Conservation (phyloP, 1,140 invertebrate genomes). For the Zaprionus capensis region DNA sequence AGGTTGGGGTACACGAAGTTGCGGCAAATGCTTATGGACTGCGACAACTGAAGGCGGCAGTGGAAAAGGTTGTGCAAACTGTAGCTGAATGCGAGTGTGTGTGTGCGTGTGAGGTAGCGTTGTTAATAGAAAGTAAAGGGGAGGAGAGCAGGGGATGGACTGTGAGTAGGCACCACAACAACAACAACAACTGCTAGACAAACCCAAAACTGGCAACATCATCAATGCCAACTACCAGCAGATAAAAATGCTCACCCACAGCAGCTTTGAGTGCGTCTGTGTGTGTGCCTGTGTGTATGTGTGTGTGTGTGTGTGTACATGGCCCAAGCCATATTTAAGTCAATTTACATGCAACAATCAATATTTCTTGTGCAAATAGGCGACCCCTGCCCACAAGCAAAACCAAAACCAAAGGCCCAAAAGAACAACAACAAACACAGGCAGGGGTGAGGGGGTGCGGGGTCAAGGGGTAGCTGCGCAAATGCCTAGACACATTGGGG, state of each 20-base stretch:
- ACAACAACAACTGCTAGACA: background rate
- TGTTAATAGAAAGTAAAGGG: too few relatives aligned
- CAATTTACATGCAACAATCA: constrained; percentile 7
- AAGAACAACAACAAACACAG: background rate
- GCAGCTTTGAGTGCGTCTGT: background rate
- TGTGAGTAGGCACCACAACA: background rate
- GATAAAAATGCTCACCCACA: constrained; percentile 7
- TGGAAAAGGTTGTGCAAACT: background rate
- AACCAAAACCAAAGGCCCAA: background rate
- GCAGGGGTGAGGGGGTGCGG: background rate
- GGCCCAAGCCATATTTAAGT: constrained; percentile 5
- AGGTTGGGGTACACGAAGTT: background rate
- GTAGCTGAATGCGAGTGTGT: background rate
- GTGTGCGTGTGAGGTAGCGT: background rate
- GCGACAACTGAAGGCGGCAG: constrained; percentile 1
- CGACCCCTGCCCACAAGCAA: background rate
- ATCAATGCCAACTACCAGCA: constrained; percentile 5
- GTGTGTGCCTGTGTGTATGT: too few relatives aligned
- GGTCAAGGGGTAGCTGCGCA: background rate
- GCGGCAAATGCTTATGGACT: constrained; percentile 3
- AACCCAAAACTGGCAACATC: constrained; percentile 1
- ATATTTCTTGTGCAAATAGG: constrained; percentile 7
- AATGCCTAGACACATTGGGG: background rate
- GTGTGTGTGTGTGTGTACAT: background rate
- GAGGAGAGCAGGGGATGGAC: too few relatives aligned